Conservation (phyloP, 2,113 vertebrate species). For the Cottus gobio region DNA sequence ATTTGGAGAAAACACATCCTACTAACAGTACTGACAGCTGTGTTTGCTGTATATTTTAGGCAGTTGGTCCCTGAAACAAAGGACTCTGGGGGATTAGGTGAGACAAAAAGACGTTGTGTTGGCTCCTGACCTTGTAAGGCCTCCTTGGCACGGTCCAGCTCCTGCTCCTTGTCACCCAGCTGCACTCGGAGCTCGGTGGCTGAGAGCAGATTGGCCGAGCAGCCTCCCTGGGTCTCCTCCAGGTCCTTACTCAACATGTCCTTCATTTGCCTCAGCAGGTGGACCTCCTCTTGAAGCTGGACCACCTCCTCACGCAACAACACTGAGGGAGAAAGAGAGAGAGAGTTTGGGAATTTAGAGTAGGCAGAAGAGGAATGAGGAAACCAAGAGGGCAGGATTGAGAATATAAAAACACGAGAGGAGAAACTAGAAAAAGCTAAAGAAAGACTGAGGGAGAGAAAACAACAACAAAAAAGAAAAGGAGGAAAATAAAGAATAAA, state of each 20-base stretch:
- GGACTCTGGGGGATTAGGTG: conserved; percentile 13
- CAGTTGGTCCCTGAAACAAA: conserved; percentile 11
- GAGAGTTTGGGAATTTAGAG: conserved; percentile 27
- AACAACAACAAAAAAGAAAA: background rate
- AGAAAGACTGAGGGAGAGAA: background rate
- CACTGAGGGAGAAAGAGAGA: conserved; percentile 74
- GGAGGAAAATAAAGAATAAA: background rate
- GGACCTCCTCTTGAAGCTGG: conserved; percentile 96
- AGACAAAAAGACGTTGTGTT: background rate
- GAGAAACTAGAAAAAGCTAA: background rate
- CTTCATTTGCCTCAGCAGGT: conserved; percentile 97
- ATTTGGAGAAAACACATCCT: background rate
- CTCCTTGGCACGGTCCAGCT: conserved; percentile 94
- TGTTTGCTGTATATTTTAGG: conserved; percentile 8
- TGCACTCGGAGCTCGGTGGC: conserved; percentile 94
- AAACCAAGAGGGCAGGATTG: background rate
- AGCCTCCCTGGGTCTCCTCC: conserved; percentile 91
- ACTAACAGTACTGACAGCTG: conserved; percentile 11
- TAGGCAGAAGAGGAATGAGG: conserved; percentile 22
- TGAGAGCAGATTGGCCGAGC: conserved; percentile 89
- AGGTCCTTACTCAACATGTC: conserved; percentile 95
- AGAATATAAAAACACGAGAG: background rate
- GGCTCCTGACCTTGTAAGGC: conserved; percentile 91
- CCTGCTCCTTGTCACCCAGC: conserved; percentile 94
- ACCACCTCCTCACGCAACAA: conserved; percentile 94